A percentile compares a stretch with the other conserved stretches of the same genome.
phyloP scores from a whole-genome alignment of 2,888 invertebrate species.

The Eupsilia transversa region DNA sequence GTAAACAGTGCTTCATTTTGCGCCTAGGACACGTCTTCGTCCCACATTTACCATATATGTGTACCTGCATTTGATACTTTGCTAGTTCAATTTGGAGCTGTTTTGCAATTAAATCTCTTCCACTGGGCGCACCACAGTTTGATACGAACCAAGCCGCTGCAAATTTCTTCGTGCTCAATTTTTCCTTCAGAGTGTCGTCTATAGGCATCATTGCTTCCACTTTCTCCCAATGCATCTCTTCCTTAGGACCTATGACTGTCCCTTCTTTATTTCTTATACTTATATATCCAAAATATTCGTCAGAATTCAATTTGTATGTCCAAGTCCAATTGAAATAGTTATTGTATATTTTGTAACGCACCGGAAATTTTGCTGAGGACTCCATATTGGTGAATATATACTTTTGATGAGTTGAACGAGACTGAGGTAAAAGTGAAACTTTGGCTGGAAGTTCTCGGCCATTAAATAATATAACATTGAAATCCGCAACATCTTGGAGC shows the following conservation, averaged over 20 bases:
- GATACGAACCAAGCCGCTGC: constrained; percentile 82
- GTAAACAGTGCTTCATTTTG: constrained; percentile 61
- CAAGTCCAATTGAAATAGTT: constrained; percentile 79
- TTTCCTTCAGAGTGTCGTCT: constrained; percentile 67
- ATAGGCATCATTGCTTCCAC: constrained; percentile 72
- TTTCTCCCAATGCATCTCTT: constrained; percentile 73
- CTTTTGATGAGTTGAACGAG: constrained; percentile 66
- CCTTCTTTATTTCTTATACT: constrained; percentile 68
- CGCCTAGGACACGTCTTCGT: constrained; percentile 58
- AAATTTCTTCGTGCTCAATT: constrained; percentile 71
- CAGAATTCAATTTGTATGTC: constrained; percentile 78
- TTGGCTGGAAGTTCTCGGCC: constrained; percentile 69
- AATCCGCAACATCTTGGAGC: constrained; percentile 70
- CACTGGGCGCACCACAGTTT: constrained; percentile 72
- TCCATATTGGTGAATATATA: constrained; percentile 70
- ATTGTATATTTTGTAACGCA: constrained; percentile 69
- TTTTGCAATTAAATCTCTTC: constrained; percentile 67
- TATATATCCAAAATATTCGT: constrained; percentile 74
- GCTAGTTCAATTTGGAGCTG: constrained; percentile 67
- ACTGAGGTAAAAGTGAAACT: constrained; percentile 62
- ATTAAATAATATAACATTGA: constrained; percentile 78
- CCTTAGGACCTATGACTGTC: constrained; percentile 71
- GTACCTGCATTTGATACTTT: constrained; percentile 69
- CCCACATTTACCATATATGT: constrained; percentile 79
- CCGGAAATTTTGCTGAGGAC: constrained; percentile 73